Evolutionary conservation across 2,797 vertebrate species (phyloP).

Genomic region (Molossus molossus): DNA sequence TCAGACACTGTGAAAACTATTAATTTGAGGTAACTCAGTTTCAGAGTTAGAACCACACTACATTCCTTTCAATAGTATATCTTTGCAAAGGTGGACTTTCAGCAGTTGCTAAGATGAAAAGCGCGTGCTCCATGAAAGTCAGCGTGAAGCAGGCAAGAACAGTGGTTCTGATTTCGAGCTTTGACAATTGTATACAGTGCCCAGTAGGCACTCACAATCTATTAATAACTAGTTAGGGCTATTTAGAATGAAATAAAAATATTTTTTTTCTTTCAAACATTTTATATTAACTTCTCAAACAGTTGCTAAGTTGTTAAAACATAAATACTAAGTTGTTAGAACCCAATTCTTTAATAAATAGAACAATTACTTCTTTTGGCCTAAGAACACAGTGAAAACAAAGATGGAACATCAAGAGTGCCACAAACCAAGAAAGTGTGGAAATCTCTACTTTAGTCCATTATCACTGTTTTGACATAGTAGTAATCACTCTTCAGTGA

Average conservation of each 20-base stretch:
- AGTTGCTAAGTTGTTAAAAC: conserved; percentile 34
- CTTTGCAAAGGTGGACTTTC: conserved; percentile 31
- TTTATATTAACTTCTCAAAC: conserved; percentile 15
- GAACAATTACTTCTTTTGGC: conserved; percentile 14
- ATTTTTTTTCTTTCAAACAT: neutral
- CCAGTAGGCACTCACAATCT: neutral
- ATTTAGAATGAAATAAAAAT: conserved; percentile 37
- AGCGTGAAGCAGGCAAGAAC: neutral
- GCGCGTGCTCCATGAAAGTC: neutral
- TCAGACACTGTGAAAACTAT: neutral
- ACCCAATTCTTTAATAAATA: conserved; percentile 18
- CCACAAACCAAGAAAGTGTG: neutral
- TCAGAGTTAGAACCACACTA: neutral
- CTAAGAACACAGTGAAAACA: neutral
- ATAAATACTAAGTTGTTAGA: neutral
- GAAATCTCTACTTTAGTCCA: neutral
- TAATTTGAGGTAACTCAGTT: neutral
- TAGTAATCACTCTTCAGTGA: neutral
- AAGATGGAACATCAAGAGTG: neutral
- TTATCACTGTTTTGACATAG: neutral
- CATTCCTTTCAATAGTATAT: neutral
- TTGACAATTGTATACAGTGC: neutral
- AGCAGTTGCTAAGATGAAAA: neutral
- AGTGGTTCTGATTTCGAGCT: neutral
- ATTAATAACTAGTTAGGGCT: neutral